Evolutionary conservation across 2,888 invertebrate species (phyloP).

Genomic region (Eupeodes luniger): DNA sequence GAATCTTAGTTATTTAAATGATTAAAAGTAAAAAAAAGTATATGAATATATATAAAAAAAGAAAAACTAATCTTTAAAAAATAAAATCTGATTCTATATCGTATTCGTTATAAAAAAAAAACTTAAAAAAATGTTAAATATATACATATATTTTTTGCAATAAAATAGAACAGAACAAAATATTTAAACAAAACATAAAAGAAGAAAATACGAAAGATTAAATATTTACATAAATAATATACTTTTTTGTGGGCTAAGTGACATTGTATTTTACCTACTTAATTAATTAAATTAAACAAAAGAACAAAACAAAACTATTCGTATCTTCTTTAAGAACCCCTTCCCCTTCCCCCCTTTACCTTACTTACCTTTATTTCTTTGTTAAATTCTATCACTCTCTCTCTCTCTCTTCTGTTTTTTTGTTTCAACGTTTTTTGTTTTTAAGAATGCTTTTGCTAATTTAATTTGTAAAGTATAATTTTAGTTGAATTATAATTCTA

Average conservation of each 20-base stretch:
- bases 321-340: background rate
- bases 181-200: slow-evolving; percentile 10
- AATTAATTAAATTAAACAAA: background rate
- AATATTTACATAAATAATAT: slow-evolving; percentile 41
- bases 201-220: slow-evolving; percentile 32
- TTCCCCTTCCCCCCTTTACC: background rate
- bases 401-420: background rate
- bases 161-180: slow-evolving; percentile 47
- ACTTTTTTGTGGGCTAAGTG: slow-evolving; percentile 54
- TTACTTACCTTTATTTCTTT: slow-evolving; percentile 21
- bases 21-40: slow-evolving; percentile 16
- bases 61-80: slow-evolving; percentile 32
- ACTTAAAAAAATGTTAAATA: slow-evolving; percentile 56
- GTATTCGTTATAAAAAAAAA: slow-evolving; percentile 57
- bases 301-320: background rate
- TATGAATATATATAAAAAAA: slow-evolving; percentile 19
- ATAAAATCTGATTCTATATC: slow-evolving; percentile 63
- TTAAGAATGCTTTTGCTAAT: slow-evolving; percentile 46
- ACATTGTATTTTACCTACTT: slow-evolving; percentile 59
- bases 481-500: slow-evolving; percentile 70
- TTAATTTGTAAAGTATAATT: slow-evolving; percentile 67
- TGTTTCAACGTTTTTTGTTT: slow-evolving; percentile 32
- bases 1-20: slow-evolving; percentile 71
- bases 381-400: slow-evolving; percentile 34
- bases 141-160: slow-evolving; percentile 72